phyloP scores from a whole-genome alignment of 2,888 invertebrate genomes.

The Platycheirus albimanus region DNA sequence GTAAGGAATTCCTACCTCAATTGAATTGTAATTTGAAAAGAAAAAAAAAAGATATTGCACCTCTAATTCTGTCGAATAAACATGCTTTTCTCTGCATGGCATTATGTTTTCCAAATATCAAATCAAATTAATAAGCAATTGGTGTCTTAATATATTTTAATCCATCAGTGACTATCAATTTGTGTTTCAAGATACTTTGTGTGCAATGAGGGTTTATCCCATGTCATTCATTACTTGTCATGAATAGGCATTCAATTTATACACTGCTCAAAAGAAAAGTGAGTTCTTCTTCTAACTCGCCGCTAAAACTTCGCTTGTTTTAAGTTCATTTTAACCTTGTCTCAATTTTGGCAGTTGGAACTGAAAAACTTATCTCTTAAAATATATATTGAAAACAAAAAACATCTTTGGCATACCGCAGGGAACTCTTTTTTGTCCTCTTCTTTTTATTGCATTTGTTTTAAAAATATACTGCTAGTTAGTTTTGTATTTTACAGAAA shows the following conservation, averaged over 20 bases:
- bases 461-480: too few species aligned
- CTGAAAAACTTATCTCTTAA: too few species aligned
- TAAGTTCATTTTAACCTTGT: too few species aligned
- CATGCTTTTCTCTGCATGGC: constrained; percentile 30
- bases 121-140: constrained; percentile 64
- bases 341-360: too few species aligned
- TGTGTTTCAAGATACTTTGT: constrained; percentile 40
- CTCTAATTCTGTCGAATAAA: constrained; percentile 38
- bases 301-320: too few species aligned
- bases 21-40: constrained; percentile 50
- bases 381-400: too few species aligned
- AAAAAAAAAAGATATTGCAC: constrained; percentile 20
- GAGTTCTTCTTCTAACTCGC: too few species aligned
- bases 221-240: constrained; percentile 34
- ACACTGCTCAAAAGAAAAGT: constrained; percentile 10
- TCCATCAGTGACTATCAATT: constrained; percentile 41
- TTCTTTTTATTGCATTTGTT: too few species aligned
- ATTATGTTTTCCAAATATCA: constrained; percentile 43
- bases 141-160: constrained; percentile 47
- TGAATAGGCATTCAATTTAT: constrained; percentile 10
- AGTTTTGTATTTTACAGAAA: too few species aligned
- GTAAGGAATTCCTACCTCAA: constrained; percentile 8
- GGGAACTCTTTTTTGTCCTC: too few species aligned
- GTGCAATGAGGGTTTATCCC: not conserved
- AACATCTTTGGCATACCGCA: too few species aligned